A percentile compares a stretch with the other conserved stretches of the same genome.
phyloP scores from a whole-genome alignment of 2,797 vertebrate species.

The Champsocephalus esox region DNA sequence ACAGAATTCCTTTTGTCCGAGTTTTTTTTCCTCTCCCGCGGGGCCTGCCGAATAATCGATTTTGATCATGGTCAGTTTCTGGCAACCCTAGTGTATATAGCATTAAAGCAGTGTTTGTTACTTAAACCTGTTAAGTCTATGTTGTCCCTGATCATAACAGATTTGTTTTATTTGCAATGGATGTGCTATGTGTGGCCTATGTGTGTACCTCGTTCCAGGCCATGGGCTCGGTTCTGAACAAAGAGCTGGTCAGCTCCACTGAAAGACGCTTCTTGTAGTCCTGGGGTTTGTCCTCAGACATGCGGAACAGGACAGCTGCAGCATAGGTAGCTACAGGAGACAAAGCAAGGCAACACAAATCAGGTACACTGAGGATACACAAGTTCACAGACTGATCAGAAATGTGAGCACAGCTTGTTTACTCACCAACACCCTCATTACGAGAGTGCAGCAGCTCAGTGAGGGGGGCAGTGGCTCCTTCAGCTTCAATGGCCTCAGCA shows the following conservation, averaged over 20 bases:
- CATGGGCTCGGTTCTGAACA: slow-evolving; percentile 98
- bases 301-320: slow-evolving; percentile 97
- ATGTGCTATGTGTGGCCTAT: not conserved
- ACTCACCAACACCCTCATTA: slow-evolving; percentile 98
- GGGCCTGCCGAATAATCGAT: too few relatives aligned
- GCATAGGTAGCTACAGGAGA: slow-evolving; percentile 91
- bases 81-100: not conserved
- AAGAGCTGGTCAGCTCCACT: slow-evolving; percentile 96
- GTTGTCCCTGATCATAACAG: slow-evolving; percentile 65
- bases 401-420: not conserved
- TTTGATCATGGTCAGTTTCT: too few relatives aligned
- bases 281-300: slow-evolving; percentile 99
- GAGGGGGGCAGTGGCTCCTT: slow-evolving; percentile 97
- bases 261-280: slow-evolving; percentile 99
- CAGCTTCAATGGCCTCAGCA: slow-evolving; percentile 97
- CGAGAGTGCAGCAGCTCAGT: slow-evolving; percentile 97
- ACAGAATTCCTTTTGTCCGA: too few relatives aligned
- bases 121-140: not conserved
- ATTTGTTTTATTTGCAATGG: not conserved
- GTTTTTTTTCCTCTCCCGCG: too few relatives aligned
- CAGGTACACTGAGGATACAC: not conserved
- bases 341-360: not conserved
- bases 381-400: not conserved
- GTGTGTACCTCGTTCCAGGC: slow-evolving; percentile 94
- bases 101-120: not conserved